These are phyloP conservation scores for Aproaerema taeniolella DNA, from an alignment of 2,888 invertebrate species.

Conservation along the genomic window DNA sequence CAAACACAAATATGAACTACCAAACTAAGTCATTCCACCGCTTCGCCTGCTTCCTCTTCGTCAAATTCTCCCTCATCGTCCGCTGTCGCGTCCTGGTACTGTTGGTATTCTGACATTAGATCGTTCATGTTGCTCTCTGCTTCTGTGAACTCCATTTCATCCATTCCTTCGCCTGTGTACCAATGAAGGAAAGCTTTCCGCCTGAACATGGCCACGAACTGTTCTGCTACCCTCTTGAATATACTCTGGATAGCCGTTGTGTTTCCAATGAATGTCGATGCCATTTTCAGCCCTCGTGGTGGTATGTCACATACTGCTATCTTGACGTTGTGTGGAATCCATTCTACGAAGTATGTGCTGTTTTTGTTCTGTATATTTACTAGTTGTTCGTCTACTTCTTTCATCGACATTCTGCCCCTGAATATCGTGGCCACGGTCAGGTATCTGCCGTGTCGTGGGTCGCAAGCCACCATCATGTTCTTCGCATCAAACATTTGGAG, in stretches of 20 bases:
- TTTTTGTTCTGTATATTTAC: constrained; percentile 87
- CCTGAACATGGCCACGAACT: constrained; percentile 95
- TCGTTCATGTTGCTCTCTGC: constrained; percentile 92
- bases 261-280: constrained; percentile 92
- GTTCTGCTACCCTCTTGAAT: constrained; percentile 91
- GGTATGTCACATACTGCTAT: constrained; percentile 90
- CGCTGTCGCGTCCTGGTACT: constrained; percentile 81
- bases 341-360: constrained; percentile 87
- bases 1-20: constrained; percentile 29
- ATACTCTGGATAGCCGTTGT: constrained; percentile 91
- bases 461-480: constrained; percentile 94
- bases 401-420: constrained; percentile 95
- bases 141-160: constrained; percentile 94
- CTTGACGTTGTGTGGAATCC: constrained; percentile 89
- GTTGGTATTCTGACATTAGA: constrained; percentile 85
- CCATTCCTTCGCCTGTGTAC: constrained; percentile 96
- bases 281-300: constrained; percentile 86
- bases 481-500: constrained; percentile 80
- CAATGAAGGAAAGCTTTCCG: constrained; percentile 98
- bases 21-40: constrained; percentile 41
- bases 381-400: constrained; percentile 91
- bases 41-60: constrained; percentile 72
- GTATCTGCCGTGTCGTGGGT: constrained; percentile 92
- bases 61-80: constrained; percentile 78
- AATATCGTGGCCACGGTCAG: constrained; percentile 93